Percentiles rank a stretch among this genome's conserved stretches.
These are phyloP conservation scores for Andrena haemorrhoa DNA, from an alignment of 2,888 invertebrate species.

Conservation along the genomic window DNA sequence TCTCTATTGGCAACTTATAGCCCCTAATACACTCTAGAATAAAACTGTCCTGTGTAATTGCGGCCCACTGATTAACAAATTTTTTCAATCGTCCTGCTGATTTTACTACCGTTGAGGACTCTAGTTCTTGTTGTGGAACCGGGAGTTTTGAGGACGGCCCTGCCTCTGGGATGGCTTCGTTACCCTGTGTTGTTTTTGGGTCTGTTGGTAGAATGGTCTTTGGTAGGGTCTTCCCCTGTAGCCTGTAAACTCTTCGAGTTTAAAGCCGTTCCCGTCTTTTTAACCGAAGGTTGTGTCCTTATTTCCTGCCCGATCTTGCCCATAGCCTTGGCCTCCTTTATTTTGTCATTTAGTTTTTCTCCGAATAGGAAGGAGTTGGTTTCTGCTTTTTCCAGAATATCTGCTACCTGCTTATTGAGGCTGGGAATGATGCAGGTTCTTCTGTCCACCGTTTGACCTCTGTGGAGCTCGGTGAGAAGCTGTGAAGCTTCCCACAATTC, in stretches of 20 bases:
- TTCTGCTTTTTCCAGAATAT: not conserved
- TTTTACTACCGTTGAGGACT: too few relatives aligned
- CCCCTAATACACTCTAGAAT: not conserved
- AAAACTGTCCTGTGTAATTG: not conserved
- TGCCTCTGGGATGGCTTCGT: too few relatives aligned
- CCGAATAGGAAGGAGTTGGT: not conserved
- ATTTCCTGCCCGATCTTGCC: not conserved
- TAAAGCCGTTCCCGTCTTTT: not conserved
- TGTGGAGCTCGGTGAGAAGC: not conserved
- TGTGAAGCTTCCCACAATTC: conserved; percentile 6
- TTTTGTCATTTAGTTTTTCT: not conserved
- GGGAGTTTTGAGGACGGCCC: too few relatives aligned
- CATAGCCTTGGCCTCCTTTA: not conserved
- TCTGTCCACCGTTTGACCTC: not conserved
- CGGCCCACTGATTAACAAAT: not conserved
- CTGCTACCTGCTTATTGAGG: not conserved
- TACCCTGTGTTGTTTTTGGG: too few relatives aligned
- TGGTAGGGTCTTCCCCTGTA: not conserved
- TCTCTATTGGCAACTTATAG: not conserved
- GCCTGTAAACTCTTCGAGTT: not conserved
- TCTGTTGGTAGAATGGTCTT: too few relatives aligned
- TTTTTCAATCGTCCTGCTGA: too few relatives aligned
- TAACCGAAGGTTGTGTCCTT: not conserved
- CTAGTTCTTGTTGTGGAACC: too few relatives aligned
- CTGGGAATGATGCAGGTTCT: not conserved